A percentile compares a stretch with the other conserved stretches of the same genome.
phyloP scores from a whole-genome alignment of 2,888 invertebrate genomes.

The Argyresthia goedartella region DNA sequence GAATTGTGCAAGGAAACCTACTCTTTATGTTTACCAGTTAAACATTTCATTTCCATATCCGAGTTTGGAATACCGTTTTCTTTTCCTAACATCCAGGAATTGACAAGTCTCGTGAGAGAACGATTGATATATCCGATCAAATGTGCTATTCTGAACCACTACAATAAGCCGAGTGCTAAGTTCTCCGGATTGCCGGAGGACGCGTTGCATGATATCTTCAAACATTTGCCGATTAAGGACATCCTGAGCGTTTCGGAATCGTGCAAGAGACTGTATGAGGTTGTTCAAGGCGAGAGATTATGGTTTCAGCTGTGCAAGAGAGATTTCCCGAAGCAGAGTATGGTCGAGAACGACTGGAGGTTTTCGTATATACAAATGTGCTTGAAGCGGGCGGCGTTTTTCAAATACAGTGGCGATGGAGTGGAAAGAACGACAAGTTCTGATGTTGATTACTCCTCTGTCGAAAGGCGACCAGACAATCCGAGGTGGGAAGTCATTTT shows the following conservation, averaged over 20 bases:
- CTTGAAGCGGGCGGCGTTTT: background rate
- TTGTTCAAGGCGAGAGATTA: conserved; percentile 22
- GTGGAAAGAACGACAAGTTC: conserved; percentile 11
- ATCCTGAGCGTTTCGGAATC: conserved; percentile 23
- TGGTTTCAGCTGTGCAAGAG: conserved; percentile 26
- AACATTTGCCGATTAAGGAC: conserved; percentile 21
- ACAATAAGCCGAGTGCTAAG: conserved; percentile 20
- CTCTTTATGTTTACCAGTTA: conserved; percentile 23
- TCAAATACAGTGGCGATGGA: too few species aligned
- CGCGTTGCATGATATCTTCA: conserved; percentile 22
- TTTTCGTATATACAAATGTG: conserved; percentile 22
- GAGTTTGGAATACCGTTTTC: conserved; percentile 19
- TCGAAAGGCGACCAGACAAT: background rate
- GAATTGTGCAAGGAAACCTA: conserved; percentile 18
- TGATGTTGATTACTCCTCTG: conserved; percentile 13
- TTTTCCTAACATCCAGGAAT: conserved; percentile 15
- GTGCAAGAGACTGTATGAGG: conserved; percentile 23
- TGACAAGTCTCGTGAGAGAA: conserved; percentile 18
- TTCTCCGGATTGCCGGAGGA: conserved; percentile 27
- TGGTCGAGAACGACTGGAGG: conserved; percentile 17
- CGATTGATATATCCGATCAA: conserved; percentile 24
- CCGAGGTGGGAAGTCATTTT: conserved; percentile 25
- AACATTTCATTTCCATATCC: conserved; percentile 13
- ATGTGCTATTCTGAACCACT: conserved; percentile 21
- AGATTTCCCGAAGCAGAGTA: conserved; percentile 24